These are phyloP conservation scores for Rhinoraja longicauda DNA, from an alignment of 2,797 vertebrate species.

Conservation along the genomic window DNA sequence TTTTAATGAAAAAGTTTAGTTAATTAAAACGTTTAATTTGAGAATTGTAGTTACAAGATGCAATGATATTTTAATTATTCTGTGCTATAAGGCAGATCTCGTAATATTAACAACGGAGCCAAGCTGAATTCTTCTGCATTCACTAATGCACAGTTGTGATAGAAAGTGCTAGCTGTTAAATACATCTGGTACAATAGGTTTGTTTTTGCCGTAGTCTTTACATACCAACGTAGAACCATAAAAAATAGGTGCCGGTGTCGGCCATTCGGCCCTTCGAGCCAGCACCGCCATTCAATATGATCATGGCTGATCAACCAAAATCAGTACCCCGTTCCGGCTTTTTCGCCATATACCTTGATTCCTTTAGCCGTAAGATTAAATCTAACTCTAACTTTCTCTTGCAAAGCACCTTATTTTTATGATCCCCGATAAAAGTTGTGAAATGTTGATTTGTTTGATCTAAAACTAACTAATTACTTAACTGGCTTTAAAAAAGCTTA, in stretches of 20 bases:
- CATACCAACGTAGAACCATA: no score
- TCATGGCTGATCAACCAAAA: no score
- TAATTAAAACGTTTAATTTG: background rate
- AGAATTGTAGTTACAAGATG: background rate
- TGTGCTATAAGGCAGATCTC: background rate
- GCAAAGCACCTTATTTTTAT: background rate
- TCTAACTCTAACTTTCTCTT: no score
- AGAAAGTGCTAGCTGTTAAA: background rate
- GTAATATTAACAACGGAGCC: background rate
- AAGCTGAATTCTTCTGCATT: background rate
- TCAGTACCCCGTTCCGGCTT: no score
- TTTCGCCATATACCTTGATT: no score
- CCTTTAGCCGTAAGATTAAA: no score
- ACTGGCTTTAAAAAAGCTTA: background rate
- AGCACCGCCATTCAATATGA: no score
- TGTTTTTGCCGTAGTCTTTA: background rate
- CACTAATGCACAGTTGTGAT: background rate
- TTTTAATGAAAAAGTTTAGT: no score
- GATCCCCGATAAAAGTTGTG: background rate
- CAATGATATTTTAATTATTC: no score
- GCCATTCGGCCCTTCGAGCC: no score
- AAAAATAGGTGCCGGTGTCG: no score
- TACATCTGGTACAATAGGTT: conserved; percentile 3
- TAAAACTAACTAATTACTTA: background rate
- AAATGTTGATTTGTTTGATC: background rate